phyloP scores from a whole-genome alignment of 2,888 invertebrate genomes.

The Epistrophe grossulariae region DNA sequence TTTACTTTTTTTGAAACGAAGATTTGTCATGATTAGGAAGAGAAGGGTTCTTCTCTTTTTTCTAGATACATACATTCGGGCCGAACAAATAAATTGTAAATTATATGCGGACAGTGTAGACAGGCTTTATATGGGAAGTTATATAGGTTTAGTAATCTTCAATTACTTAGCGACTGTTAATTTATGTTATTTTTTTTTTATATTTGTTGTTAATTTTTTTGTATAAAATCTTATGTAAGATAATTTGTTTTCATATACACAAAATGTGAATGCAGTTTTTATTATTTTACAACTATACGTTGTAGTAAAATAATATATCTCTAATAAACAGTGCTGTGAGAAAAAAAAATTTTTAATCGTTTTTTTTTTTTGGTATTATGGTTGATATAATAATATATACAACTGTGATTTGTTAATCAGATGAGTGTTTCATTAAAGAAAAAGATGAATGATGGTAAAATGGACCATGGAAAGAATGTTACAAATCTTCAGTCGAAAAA shows the following conservation, averaged over 20 bases:
- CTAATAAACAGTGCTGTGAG: background rate
- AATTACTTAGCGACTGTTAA: constrained; percentile 9
- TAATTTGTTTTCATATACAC: constrained; percentile 8
- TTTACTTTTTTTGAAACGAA: constrained; percentile 44
- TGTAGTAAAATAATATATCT: background rate
- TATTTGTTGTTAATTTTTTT: background rate
- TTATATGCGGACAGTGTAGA: constrained; percentile 34
- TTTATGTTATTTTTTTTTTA: background rate
- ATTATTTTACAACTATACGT: background rate
- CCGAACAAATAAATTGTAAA: constrained; percentile 61
- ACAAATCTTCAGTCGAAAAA: too few relatives aligned
- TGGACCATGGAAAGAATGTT: too few relatives aligned
- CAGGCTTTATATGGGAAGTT: background rate
- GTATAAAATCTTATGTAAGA: background rate
- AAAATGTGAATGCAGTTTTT: background rate
- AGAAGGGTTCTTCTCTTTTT: background rate
- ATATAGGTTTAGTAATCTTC: constrained; percentile 6
- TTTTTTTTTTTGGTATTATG: too few relatives aligned
- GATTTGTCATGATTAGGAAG: constrained; percentile 60
- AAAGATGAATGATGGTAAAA: too few relatives aligned
- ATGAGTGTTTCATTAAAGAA: too few relatives aligned
- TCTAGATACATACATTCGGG: background rate
- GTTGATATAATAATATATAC: too few relatives aligned
- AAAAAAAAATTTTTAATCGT: background rate
- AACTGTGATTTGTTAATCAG: too few relatives aligned